Conservation (phyloP, 2,797 vertebrate genomes). For the Platyrinchus mystaceus region DNA sequence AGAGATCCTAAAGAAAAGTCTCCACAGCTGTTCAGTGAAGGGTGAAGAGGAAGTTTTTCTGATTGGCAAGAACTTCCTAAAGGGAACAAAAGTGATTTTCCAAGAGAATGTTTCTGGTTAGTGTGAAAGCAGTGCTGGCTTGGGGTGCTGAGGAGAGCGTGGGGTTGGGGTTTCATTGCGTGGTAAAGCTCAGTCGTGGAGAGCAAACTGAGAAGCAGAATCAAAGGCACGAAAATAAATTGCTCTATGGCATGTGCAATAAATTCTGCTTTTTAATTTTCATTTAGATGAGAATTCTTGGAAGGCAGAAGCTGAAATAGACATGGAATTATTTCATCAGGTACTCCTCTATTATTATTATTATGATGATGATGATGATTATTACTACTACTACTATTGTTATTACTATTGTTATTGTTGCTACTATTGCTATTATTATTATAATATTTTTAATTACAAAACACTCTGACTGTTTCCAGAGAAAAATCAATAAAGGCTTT, state of each 20-base stretch:
- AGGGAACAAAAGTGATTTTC: slow-evolving; percentile 98
- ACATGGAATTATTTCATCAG: slow-evolving; percentile 99
- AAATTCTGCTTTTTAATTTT: slow-evolving; percentile 1
- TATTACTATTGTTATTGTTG: background rate
- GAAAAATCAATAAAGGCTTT: background rate
- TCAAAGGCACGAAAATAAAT: background rate
- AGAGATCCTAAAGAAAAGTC: slow-evolving; percentile 97
- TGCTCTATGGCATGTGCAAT: background rate
- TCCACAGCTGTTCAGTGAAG: slow-evolving; percentile 91
- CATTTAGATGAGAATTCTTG: slow-evolving; percentile 92
- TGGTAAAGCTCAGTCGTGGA: background rate
- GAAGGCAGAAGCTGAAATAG: slow-evolving; percentile 97
- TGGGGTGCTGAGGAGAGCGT: background rate
- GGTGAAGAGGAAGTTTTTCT: slow-evolving; percentile 96
- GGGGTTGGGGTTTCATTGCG: background rate
- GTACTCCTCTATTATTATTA: slow-evolving; percentile 68
- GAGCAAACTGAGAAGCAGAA: background rate
- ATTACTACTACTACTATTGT: no score
- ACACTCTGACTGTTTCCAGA: background rate
- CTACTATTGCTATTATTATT: no score
- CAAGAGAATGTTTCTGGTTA: slow-evolving; percentile 93
- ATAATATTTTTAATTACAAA: background rate
- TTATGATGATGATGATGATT: background rate
- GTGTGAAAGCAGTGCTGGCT: slow-evolving; percentile 8
- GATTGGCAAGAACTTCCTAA: slow-evolving; percentile 99